A percentile compares a stretch with the other conserved stretches of the same genome.
Evolutionary conservation across 2,113 vertebrate genomes (phyloP).

Genomic region (Pelusios castaneus): DNA sequence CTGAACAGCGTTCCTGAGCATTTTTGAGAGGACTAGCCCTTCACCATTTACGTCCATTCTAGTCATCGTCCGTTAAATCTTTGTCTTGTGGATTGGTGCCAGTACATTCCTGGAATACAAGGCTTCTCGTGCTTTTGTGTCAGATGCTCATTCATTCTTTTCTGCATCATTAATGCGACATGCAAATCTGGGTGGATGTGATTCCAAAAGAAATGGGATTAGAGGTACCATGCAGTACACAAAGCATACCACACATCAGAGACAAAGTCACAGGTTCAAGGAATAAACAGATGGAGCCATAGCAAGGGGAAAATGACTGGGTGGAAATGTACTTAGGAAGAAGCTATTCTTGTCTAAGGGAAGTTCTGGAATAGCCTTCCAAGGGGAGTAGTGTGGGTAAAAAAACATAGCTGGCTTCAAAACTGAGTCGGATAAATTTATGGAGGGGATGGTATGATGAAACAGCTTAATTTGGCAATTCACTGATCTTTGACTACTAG

Average conservation of each 20-base stretch:
- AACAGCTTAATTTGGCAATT: too few species aligned
- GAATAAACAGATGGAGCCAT: slow-evolving; percentile 14
- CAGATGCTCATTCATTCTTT: slow-evolving; percentile 33
- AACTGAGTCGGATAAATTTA: too few species aligned
- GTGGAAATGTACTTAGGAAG: background rate
- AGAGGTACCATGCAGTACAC: slow-evolving; percentile 46
- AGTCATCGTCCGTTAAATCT: background rate
- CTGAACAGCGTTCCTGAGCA: background rate
- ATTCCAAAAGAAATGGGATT: slow-evolving; percentile 24
- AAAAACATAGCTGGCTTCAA: too few species aligned
- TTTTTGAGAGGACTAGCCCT: background rate
- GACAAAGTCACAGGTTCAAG: slow-evolving; percentile 10
- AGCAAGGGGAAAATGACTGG: slow-evolving; percentile 7
- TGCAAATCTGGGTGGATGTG: background rate
- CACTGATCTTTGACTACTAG: too few species aligned
- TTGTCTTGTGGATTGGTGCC: background rate
- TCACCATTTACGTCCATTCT: background rate
- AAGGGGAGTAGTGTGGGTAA: too few species aligned
- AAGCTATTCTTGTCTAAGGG: background rate
- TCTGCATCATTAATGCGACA: slow-evolving; percentile 33
- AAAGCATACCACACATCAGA: slow-evolving; percentile 57
- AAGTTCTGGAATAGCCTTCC: too few species aligned
- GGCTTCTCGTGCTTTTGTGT: background rate
- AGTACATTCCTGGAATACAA: slow-evolving; percentile 47
- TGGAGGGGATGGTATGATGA: too few species aligned